These are phyloP conservation scores for Calliphora vicina DNA, from an alignment of 1,140 invertebrate species.

Conservation along the genomic window DNA sequence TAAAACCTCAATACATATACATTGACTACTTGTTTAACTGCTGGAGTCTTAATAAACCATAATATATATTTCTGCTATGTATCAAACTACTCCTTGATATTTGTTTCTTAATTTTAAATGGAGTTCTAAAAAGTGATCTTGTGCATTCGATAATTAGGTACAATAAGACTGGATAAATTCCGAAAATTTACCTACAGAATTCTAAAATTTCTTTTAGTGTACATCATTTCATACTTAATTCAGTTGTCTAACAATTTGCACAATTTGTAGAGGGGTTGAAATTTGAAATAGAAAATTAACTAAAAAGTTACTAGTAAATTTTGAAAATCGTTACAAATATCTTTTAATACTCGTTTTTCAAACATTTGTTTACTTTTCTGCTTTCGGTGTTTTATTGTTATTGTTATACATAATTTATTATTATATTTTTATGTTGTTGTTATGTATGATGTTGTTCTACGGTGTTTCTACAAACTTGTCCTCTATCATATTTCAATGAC, in stretches of 20 bases:
- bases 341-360: constrained; percentile 2
- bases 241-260: background rate
- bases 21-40: no score
- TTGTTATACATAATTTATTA: constrained; percentile 27
- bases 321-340: constrained; percentile 24
- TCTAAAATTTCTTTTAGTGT: background rate
- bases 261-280: constrained; percentile 22
- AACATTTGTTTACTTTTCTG: constrained; percentile 12
- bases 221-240: background rate
- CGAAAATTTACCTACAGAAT: no score
- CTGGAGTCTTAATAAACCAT: no score
- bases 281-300: background rate
- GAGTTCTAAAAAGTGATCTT: no score
- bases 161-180: no score
- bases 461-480: no score
- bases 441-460: background rate
- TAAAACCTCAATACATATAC: no score
- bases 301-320: background rate
- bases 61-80: no score
- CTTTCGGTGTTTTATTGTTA: constrained; percentile 27
- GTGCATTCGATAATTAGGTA: no score
- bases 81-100: no score
- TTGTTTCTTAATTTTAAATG: no score
- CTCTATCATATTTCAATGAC: background rate
- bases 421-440: background rate